These are phyloP conservation scores for Rapana venosa DNA, from an alignment of 2,888 invertebrate genomes.

Conservation along the genomic window DNA sequence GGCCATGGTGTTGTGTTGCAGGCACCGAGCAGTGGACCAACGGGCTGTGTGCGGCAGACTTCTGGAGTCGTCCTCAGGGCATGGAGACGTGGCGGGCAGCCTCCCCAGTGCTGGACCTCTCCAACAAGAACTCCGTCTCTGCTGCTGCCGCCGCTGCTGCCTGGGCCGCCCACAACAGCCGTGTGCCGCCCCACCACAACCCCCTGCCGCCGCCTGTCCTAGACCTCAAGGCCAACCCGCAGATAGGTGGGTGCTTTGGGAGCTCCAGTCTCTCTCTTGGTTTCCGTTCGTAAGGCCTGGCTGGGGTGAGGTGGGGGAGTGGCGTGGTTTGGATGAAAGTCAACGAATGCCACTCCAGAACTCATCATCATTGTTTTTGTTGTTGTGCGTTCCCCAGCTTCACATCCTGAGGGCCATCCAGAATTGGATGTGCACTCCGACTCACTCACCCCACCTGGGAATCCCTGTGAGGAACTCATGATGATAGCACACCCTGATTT, in stretches of 20 bases:
- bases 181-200: not conserved
- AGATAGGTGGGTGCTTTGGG: not conserved
- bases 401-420: too few species aligned
- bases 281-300: too few species aligned
- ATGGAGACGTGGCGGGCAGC: slow-evolving; percentile 40
- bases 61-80: slow-evolving; percentile 40
- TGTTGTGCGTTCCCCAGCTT: too few species aligned
- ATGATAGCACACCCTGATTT: too few species aligned
- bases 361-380: too few species aligned
- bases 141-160: slow-evolving; percentile 16
- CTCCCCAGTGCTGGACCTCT: slow-evolving; percentile 40
- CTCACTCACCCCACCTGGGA: too few species aligned
- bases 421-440: too few species aligned
- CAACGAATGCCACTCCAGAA: too few species aligned
- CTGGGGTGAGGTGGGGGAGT: too few species aligned
- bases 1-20: not conserved
- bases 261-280: too few species aligned
- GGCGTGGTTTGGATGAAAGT: too few species aligned
- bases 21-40: slow-evolving; percentile 38
- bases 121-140: slow-evolving; percentile 23
- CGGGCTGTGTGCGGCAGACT: slow-evolving; percentile 34
- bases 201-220: not conserved
- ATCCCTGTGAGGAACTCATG: too few species aligned
- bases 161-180: slow-evolving; percentile 32
- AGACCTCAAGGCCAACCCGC: not conserved